Evolutionary conservation across 2,888 invertebrate species (phyloP).

Genomic region (Sinopyrophorus schimmeli): DNA sequence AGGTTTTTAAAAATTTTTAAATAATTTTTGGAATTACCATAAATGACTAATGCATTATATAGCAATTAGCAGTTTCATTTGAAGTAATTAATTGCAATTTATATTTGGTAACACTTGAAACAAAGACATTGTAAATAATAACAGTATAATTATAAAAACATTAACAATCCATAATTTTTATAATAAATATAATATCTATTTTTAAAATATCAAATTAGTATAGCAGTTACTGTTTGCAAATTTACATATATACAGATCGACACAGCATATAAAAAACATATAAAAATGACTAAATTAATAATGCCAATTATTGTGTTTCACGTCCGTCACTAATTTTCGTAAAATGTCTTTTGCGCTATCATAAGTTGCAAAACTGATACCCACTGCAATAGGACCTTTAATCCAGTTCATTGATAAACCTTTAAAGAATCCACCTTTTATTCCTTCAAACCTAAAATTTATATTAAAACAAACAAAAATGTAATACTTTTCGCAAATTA

Average conservation of each 20-base stretch:
- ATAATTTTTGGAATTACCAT: too few relatives aligned
- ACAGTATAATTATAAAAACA: conserved; percentile 35
- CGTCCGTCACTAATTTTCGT: conserved; percentile 49
- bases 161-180: conserved; percentile 35
- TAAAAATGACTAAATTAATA: conserved; percentile 30
- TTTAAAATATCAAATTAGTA: conserved; percentile 28
- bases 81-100: too few relatives aligned
- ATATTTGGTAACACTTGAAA: neutral
- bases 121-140: conserved; percentile 3
- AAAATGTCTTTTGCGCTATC: conserved; percentile 73
- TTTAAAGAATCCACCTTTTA: conserved; percentile 90
- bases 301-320: conserved; percentile 33
- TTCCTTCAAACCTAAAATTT: conserved; percentile 78
- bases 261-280: conserved; percentile 27
- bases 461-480: conserved; percentile 7
- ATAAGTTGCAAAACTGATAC: conserved; percentile 95
- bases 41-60: too few relatives aligned
- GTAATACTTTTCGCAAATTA: neutral
- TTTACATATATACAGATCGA: conserved; percentile 28
- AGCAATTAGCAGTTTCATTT: too few relatives aligned
- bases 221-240: conserved; percentile 19
- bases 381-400: conserved; percentile 87
- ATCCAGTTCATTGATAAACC: conserved; percentile 99
- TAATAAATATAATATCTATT: conserved; percentile 26
- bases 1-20: too few relatives aligned